These are phyloP conservation scores for Penaeus monodon DNA, from an alignment of 2,888 invertebrate genomes.

Conservation along the genomic window DNA sequence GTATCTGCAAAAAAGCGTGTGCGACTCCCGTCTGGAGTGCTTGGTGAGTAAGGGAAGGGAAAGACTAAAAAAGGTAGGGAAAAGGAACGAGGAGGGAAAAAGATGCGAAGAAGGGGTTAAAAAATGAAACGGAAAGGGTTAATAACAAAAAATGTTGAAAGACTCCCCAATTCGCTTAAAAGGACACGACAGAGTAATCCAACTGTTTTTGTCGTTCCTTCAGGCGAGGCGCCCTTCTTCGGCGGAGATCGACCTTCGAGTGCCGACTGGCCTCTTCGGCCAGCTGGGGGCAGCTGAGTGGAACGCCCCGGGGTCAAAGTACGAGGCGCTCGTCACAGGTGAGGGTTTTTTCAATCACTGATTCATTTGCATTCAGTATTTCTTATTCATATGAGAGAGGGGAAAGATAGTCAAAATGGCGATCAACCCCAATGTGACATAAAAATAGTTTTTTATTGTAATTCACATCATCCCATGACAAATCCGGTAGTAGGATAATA, in stretches of 20 bases:
- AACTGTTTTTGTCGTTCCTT: not conserved
- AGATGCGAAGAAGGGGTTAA: too few relatives aligned
- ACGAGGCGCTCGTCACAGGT: slow-evolving; percentile 47
- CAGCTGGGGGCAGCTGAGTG: slow-evolving; percentile 61
- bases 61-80: too few relatives aligned
- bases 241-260: slow-evolving; percentile 45
- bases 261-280: slow-evolving; percentile 57
- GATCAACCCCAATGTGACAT: too few relatives aligned
- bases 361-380: not conserved
- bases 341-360: not conserved
- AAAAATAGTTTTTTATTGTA: too few relatives aligned
- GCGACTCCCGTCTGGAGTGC: slow-evolving; percentile 36
- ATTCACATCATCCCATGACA: too few relatives aligned
- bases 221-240: slow-evolving; percentile 34
- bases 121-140: too few relatives aligned
- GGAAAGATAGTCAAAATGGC: too few relatives aligned
- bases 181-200: not conserved
- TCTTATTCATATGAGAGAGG: not conserved
- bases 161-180: too few relatives aligned
- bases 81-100: too few relatives aligned
- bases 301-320: slow-evolving; percentile 48
- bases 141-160: too few relatives aligned
- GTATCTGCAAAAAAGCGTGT: slow-evolving; percentile 40
- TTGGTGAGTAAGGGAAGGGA: slow-evolving; percentile 24
- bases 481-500: too few relatives aligned